Percentiles rank a stretch among this genome's conserved stretches.
phyloP scores from a whole-genome alignment of 2,888 invertebrate species.

The Phyllotreta striolata region DNA sequence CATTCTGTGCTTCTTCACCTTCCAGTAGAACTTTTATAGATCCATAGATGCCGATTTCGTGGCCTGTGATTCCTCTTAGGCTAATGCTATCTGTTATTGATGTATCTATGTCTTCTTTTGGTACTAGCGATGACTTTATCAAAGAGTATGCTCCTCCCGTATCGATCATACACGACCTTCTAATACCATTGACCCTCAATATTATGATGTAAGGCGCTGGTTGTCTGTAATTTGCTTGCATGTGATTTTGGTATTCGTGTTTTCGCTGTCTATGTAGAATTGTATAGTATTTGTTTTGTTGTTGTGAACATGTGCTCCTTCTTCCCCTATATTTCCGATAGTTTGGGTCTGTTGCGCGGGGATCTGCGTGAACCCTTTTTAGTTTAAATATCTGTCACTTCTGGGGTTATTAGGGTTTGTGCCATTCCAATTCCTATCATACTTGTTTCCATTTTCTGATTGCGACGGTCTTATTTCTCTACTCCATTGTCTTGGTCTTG shows the following conservation, averaged over 20 bases:
- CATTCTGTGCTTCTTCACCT: too few species aligned
- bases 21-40: not conserved
- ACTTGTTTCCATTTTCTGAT: not conserved
- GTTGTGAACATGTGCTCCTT: too few species aligned
- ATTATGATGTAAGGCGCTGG: too few species aligned
- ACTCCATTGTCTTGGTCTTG: not conserved
- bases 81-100: not conserved
- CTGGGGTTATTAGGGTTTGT: not conserved
- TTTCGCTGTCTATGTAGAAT: too few species aligned
- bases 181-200: too few species aligned
- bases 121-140: not conserved
- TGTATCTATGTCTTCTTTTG: slow-evolving; percentile 1
- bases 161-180: not conserved
- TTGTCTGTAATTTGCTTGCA: too few species aligned
- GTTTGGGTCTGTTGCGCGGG: too few species aligned
- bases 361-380: too few species aligned
- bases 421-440: not conserved
- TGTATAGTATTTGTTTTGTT: too few species aligned
- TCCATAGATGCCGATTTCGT: not conserved
- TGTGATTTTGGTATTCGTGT: too few species aligned
- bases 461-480: not conserved
- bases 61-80: slow-evolving; percentile 1
- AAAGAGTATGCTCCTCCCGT: not conserved
- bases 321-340: not conserved
- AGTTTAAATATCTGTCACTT: too few species aligned